Evolutionary conservation across 2,888 invertebrate species (phyloP), one percentile per base, ranked within the genome.

Genomic region (Strigamia crassipes): DNA sequence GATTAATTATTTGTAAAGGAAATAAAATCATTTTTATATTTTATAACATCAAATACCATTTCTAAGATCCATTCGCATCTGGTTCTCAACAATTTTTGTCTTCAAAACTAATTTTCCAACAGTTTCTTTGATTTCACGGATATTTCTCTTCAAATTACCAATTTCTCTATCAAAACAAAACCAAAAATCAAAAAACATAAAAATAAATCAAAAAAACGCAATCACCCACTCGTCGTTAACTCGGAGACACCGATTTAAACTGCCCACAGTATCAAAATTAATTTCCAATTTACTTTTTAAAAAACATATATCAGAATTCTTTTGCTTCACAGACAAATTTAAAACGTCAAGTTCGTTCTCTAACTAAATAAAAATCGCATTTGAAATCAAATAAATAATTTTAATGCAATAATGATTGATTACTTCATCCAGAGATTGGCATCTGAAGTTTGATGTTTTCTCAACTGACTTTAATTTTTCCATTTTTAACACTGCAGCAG

Each of bases 181-280:
- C 27, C n/a, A n/a, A 51, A 12, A 51, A 51, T 51, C n/a, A 4
- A 13, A 51, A 51, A 51, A 51, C n/a, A 56, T 18, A 56, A 18
- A 18, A 8, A 6, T 56, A 8, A 1, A 18, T 21, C 1, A 56
- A 56, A 21, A 18, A 18, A n/a, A 56, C 18, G 18, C 10, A 10
- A n/a, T 56, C 56, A 56, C n/a, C n/a, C 18, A 56, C 56, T 56
- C 56, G 56, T 56, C 56, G 21, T 56, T 56, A 56, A 18, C 56
- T 56, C 8, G 56, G n/a, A 56, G 56, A 18, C n/a, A 56, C 9
- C n/a, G 4, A 18, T 56, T 56, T 18, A 56, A 18, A 18, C 56
- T 56, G 56, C 21, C 18, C 56, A 56, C 2, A 15, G 18, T 18
- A 56, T 18, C 21, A 18, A n/a, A 56, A 56, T 56, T 56, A 56